These are phyloP conservation scores for Cheilosia scutellata DNA, from an alignment of 2,888 invertebrate genomes.

Conservation along the genomic window DNA sequence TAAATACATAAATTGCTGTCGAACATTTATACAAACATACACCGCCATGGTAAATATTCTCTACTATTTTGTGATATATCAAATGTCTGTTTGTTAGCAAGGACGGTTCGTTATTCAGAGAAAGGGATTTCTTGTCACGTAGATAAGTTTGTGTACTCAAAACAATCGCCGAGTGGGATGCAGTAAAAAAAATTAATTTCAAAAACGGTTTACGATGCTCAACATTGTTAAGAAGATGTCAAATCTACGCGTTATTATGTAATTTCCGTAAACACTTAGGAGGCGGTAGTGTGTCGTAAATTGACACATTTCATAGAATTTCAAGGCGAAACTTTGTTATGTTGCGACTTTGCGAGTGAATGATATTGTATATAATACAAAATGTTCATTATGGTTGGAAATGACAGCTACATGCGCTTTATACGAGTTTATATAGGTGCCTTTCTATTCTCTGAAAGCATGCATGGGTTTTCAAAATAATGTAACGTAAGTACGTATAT, in stretches of 20 bases:
- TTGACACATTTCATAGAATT: constrained; percentile 9
- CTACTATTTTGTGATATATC: constrained; percentile 42
- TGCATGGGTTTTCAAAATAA: no score
- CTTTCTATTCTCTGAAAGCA: no score
- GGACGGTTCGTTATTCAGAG: constrained; percentile 8
- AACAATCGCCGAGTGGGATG: constrained; percentile 21
- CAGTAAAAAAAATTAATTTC: constrained; percentile 43
- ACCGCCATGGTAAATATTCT: not conserved
- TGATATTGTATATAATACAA: not conserved
- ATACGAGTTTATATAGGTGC: no score
- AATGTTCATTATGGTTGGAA: not conserved
- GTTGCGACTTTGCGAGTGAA: not conserved
- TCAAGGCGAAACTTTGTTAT: not conserved
- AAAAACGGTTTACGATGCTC: not conserved
- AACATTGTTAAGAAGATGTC: not conserved
- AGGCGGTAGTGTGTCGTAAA: constrained; percentile 35
- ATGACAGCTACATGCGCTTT: no score
- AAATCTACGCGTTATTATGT: constrained; percentile 28
- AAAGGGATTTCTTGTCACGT: constrained; percentile 33
- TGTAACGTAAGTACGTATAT: no score
- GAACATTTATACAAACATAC: constrained; percentile 21
- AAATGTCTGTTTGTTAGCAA: constrained; percentile 41
- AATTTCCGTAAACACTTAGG: constrained; percentile 23
- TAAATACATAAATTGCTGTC: constrained; percentile 57
- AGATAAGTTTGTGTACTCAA: constrained; percentile 16